Evolutionary conservation across 2,797 vertebrate species (phyloP), one percentile per base, ranked within the genome.

Genomic region (Diceros bicornis): DNA sequence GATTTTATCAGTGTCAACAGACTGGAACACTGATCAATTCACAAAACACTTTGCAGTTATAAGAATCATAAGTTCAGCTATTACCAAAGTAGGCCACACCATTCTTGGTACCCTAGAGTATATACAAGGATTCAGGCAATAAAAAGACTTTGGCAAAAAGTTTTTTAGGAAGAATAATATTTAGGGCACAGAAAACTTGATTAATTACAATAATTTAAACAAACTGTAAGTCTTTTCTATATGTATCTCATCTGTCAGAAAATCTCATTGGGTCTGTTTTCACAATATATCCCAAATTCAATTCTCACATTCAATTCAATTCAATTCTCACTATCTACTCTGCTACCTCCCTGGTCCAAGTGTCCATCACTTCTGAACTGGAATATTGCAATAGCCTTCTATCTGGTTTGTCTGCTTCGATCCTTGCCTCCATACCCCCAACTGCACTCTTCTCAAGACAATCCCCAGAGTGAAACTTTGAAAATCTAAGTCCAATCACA

Each of bases 151-250:
- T 18, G 7, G 29, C 5, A 25, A 34, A 77, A 81, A 79, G 14
- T 13, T 7, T n/a, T 82, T 94, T 81, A 66, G 27, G 25, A 69
- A 79, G 13, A 94, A 85, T 87, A 82, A 62, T 25, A 52, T 52
- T 68, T 85, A 92, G 16, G 34, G 3, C 34, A 88, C 21, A 75
- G 72, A 95, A 84, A 89, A 75, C n/a, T 79, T 44, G 21, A 61
- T 69, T 29, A n/a, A 87, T 57, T 79, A 29, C 4, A 82, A 32
- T 81, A 69, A 55, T 44, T 82, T 61, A 75, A 90, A 20, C 3
- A 79, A 71, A 84, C 9, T 8, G 10, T 32, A 86, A 82, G 7
- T 74, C 14, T 59, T 74, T 88, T 91, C 21, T 82, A 72, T 6
- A 32, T 71, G 37, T 71, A 32, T 52, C 27, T 72, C 41, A 77